Evolutionary conservation across 2,797 vertebrate genomes (phyloP).

Genomic region (Basileuterus tristriatus): DNA sequence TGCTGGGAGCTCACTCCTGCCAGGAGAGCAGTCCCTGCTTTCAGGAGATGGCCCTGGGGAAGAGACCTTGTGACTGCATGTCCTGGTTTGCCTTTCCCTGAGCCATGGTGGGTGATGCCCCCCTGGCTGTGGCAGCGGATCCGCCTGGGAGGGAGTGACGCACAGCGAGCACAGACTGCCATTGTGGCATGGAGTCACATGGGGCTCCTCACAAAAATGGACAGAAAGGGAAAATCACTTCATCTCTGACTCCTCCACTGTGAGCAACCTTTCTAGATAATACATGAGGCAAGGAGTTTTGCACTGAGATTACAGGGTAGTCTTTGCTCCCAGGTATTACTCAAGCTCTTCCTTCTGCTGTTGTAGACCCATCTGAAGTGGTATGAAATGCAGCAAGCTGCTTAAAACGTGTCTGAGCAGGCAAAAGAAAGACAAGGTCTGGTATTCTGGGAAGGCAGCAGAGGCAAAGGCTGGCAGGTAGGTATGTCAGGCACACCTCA

Average conservation of each 20-base stretch:
- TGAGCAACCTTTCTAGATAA: background rate
- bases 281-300: background rate
- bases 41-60: background rate
- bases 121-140: background rate
- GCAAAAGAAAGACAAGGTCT: background rate
- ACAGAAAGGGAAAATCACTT: background rate
- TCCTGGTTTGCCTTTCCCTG: background rate
- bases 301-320: background rate
- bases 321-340: background rate
- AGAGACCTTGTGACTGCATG: background rate
- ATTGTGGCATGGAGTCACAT: background rate
- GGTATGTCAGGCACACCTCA: background rate
- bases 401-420: background rate
- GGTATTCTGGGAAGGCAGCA: background rate
- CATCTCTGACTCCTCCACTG: background rate
- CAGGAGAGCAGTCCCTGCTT: background rate
- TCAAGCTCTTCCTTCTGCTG: background rate
- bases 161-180: background rate
- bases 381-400: background rate
- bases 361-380: background rate
- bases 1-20: background rate
- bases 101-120: fast-evolving
- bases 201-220: background rate
- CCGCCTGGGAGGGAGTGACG: background rate
- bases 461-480: background rate